Evolutionary conservation across 2,113 vertebrate genomes (phyloP).

Genomic region (Phalacrocorax carbo): DNA sequence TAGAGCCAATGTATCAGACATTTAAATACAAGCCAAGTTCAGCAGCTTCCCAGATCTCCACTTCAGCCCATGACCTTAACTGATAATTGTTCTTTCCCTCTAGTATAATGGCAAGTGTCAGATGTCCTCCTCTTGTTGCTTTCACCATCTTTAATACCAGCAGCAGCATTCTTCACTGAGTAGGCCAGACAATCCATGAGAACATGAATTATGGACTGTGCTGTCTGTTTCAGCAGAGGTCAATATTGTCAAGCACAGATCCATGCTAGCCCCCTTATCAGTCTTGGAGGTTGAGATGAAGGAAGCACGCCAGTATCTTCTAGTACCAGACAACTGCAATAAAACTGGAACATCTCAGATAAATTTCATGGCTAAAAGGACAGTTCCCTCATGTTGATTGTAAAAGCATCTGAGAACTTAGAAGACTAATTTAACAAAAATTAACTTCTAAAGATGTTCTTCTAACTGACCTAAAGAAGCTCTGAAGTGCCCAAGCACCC

Average conservation of each 20-base stretch:
- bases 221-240: background rate
- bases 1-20: background rate
- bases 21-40: background rate
- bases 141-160: background rate
- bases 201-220: background rate
- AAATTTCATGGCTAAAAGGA: background rate
- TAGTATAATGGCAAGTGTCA: background rate
- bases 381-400: background rate
- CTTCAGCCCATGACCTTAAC: background rate
- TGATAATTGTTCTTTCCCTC: background rate
- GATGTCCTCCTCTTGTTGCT: background rate
- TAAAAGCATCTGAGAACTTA: background rate
- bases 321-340: background rate
- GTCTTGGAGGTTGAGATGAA: accelerated
- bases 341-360: background rate
- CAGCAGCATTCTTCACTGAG: background rate
- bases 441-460: too few relatives aligned
- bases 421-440: background rate
- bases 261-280: background rate
- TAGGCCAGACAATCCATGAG: background rate
- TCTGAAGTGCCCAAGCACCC: background rate
- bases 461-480: background rate
- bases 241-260: background rate
- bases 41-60: background rate
- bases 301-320: background rate